These are phyloP conservation scores for Hermodice carunculata DNA, from an alignment of 2,888 invertebrate genomes.

Conservation along the genomic window DNA sequence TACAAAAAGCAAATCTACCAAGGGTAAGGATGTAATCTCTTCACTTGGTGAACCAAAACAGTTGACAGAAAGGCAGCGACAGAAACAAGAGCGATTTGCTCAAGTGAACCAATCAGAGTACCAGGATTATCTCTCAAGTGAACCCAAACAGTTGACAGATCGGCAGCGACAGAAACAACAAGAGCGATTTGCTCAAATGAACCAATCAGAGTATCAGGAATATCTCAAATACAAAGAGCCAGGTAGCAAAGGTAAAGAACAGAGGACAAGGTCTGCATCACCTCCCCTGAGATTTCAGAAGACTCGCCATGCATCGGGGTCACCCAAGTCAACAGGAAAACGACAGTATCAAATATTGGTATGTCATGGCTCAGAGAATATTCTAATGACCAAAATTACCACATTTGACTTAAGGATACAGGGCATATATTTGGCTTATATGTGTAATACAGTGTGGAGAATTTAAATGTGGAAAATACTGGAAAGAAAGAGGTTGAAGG, in stretches of 20 bases:
- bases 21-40: neutral
- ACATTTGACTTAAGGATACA: too few species aligned
- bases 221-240: too few species aligned
- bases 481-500: too few species aligned
- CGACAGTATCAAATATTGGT: constrained; percentile 6
- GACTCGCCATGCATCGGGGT: neutral
- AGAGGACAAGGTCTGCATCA: constrained; percentile 6
- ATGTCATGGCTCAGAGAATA: neutral
- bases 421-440: too few species aligned
- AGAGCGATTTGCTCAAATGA: constrained; percentile 44
- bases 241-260: constrained; percentile 18
- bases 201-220: constrained; percentile 50
- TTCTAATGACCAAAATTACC: too few species aligned
- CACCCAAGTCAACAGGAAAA: neutral
- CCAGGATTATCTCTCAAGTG: constrained; percentile 47
- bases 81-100: constrained; percentile 43
- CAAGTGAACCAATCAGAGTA: constrained; percentile 50
- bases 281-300: neutral
- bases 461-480: too few species aligned
- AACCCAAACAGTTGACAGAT: constrained; percentile 29
- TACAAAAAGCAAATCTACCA: neutral
- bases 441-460: too few species aligned
- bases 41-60: constrained; percentile 1
- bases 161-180: constrained; percentile 48
- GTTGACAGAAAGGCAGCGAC: constrained; percentile 45